Evolutionary conservation across 1,140 invertebrate genomes (phyloP).

Genomic region (Orchesella cincta): DNA sequence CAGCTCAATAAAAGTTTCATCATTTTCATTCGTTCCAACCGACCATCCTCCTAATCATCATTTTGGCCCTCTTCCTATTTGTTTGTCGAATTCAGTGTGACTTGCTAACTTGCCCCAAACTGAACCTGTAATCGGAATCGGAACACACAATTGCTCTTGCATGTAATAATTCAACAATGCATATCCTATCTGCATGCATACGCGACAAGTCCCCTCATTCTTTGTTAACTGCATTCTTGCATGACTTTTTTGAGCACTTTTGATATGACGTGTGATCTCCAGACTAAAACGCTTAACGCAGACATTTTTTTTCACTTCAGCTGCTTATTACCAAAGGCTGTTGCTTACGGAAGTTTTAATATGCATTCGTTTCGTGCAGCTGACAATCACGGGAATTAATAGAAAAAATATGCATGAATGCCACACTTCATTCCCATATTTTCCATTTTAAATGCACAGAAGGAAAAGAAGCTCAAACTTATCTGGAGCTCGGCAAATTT

Average conservation of each 20-base stretch:
- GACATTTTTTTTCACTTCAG: neutral
- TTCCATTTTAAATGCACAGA: neutral
- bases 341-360: neutral
- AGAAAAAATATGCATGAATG: neutral
- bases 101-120: neutral
- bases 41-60: neutral
- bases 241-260: neutral
- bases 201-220: neutral
- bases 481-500: neutral
- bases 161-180: constrained; percentile 18
- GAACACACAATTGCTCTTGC: constrained; percentile 12
- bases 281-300: neutral
- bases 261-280: neutral
- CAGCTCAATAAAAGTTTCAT: neutral
- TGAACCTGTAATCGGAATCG: neutral
- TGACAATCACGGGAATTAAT: constrained; percentile 22
- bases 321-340: too few species aligned
- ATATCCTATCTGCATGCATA: neutral
- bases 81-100: neutral
- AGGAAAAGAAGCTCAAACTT: neutral
- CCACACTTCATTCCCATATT: neutral
- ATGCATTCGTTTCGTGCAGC: constrained; percentile 14
- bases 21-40: neutral
- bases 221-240: neutral
- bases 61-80: neutral